Evolutionary conservation across 2,797 vertebrate species (phyloP).

Genomic region (Sarcoramphus papa): DNA sequence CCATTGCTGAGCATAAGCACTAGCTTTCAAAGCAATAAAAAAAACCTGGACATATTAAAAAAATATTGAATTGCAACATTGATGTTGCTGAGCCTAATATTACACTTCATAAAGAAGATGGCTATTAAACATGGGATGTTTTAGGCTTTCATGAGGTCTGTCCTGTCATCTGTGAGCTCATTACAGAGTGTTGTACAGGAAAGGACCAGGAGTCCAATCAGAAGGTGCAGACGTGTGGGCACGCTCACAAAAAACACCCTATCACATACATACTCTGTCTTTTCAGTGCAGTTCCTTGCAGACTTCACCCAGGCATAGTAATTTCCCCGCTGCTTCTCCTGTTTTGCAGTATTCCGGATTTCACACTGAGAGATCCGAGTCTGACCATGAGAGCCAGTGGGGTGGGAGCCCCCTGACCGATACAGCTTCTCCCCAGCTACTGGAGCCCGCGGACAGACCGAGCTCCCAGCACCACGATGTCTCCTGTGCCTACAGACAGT

Average conservation of each 20-base stretch:
- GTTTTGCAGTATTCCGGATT: constrained; percentile 88
- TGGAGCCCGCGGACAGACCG: constrained; percentile 82
- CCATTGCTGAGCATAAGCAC: background rate
- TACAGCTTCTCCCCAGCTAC: constrained; percentile 86
- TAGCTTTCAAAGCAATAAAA: background rate
- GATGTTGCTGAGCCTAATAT: background rate
- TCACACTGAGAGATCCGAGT: constrained; percentile 89
- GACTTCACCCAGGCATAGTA: background rate
- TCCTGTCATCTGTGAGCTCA: constrained; percentile 5
- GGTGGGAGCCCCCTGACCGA: constrained; percentile 91
- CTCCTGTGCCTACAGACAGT: constrained; percentile 87
- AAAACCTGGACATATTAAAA: constrained; percentile 28
- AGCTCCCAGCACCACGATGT: constrained; percentile 78
- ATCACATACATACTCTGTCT: background rate
- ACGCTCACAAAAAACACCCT: background rate
- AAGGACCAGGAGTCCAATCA: background rate
- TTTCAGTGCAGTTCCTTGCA: background rate
- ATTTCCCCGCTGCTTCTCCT: background rate
- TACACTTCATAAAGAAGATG: constrained; percentile 14
- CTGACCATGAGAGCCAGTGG: constrained; percentile 94
- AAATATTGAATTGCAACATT: background rate
- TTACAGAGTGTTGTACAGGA: constrained; percentile 4
- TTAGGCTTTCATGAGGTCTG: background rate
- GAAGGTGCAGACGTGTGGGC: background rate
- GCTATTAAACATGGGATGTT: constrained; percentile 3